phyloP scores from a whole-genome alignment of 2,888 invertebrate genomes.

The Bembecia ichneumoniformis region DNA sequence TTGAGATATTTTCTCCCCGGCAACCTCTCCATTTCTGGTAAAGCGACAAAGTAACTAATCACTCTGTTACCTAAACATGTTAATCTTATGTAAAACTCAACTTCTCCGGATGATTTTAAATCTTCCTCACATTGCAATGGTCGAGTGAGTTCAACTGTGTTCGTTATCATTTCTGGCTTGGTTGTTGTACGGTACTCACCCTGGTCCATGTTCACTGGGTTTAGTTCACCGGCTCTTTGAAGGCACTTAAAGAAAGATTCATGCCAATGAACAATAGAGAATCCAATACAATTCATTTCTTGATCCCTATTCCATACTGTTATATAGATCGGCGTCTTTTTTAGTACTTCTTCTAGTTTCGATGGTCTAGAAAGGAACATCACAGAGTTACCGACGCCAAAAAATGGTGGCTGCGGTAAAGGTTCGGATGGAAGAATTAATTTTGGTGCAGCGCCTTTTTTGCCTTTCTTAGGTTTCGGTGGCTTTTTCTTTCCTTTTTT shows the following conservation, averaged over 20 bases:
- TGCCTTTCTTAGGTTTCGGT: conserved; percentile 30
- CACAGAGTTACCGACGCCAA: conserved; percentile 58
- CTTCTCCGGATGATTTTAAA: conserved; percentile 54
- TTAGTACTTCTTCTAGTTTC: conserved; percentile 45
- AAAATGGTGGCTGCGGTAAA: conserved; percentile 57
- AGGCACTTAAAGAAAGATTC: conserved; percentile 49
- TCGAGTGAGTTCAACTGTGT: conserved; percentile 46
- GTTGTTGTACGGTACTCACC: conserved; percentile 49
- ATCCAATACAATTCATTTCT: conserved; percentile 52
- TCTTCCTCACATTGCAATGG: conserved; percentile 58
- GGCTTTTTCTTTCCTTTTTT: conserved; percentile 33
- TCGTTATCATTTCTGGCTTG: conserved; percentile 49
- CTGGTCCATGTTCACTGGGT: conserved; percentile 53
- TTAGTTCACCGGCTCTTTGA: conserved; percentile 38
- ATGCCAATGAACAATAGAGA: conserved; percentile 52
- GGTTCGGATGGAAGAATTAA: conserved; percentile 54
- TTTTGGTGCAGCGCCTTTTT: conserved; percentile 29
- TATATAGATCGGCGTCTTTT: conserved; percentile 51
- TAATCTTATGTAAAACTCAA: conserved; percentile 50
- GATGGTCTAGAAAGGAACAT: conserved; percentile 58
- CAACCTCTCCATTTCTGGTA: conserved; percentile 62
- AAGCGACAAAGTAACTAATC: conserved; percentile 45
- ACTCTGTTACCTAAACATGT: conserved; percentile 55
- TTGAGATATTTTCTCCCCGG: conserved; percentile 56
- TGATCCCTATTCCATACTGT: conserved; percentile 64